Evolutionary conservation across 2,113 vertebrate species (phyloP).

Genomic region (Hemiscyllium ocellatum): DNA sequence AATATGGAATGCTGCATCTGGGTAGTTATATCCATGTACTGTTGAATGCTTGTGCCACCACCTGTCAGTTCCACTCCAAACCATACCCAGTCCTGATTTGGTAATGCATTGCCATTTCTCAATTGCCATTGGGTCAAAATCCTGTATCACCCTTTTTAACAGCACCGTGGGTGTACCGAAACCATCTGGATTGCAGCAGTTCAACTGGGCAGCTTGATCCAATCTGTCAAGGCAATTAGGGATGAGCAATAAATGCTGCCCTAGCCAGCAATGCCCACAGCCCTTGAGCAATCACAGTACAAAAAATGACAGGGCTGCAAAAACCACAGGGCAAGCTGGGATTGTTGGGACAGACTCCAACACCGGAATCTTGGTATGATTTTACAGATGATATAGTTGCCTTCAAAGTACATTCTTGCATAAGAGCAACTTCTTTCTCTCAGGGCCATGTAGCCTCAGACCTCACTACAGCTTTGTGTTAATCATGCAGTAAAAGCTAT

Average conservation of each 20-base stretch:
- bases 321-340: neutral
- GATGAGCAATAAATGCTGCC: too few relatives aligned
- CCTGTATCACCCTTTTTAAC: too few relatives aligned
- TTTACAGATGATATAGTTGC: neutral
- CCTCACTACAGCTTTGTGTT: neutral
- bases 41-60: neutral
- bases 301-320: neutral
- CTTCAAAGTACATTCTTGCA: neutral
- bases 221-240: too few relatives aligned
- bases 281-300: too few relatives aligned
- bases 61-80: too few relatives aligned
- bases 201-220: too few relatives aligned
- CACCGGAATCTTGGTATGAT: neutral
- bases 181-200: too few relatives aligned
- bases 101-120: too few relatives aligned
- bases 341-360: neutral
- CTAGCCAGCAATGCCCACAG: too few relatives aligned
- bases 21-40: neutral
- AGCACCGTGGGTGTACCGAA: too few relatives aligned
- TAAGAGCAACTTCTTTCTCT: neutral
- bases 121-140: too few relatives aligned
- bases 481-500: neutral
- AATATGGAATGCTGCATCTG: neutral
- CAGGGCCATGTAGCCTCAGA: neutral
- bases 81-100: too few relatives aligned